phyloP scores from a whole-genome alignment of 2,797 vertebrate species.

The Parauchenoglanis punctatus region DNA sequence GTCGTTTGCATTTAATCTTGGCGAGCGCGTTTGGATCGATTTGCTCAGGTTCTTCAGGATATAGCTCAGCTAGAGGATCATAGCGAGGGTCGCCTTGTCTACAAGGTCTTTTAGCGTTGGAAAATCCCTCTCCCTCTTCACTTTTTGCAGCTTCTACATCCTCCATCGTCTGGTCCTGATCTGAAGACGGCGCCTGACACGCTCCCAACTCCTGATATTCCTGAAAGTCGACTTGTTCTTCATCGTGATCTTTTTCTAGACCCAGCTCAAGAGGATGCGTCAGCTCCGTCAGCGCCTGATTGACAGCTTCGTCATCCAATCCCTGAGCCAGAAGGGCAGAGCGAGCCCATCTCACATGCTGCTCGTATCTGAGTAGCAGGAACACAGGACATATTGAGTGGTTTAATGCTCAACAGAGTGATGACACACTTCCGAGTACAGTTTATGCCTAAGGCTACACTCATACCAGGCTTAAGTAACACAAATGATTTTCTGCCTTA shows the following conservation, averaged over 20 bases:
- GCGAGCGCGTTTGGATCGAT: slow-evolving; percentile 17
- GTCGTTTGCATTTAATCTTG: slow-evolving; percentile 48
- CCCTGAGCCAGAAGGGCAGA: slow-evolving; percentile 76
- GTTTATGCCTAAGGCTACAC: neutral
- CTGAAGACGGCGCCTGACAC: neutral
- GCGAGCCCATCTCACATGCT: slow-evolving; percentile 76
- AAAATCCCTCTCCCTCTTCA: neutral
- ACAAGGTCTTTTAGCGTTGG: slow-evolving; percentile 40
- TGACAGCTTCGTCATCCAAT: slow-evolving; percentile 68
- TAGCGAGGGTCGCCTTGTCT: slow-evolving; percentile 56
- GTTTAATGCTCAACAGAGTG: neutral
- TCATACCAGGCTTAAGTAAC: neutral
- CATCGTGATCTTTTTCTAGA: slow-evolving; percentile 12
- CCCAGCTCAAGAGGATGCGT: slow-evolving; percentile 69
- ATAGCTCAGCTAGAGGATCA: slow-evolving; percentile 48
- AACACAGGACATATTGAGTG: neutral
- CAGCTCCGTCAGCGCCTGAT: slow-evolving; percentile 69
- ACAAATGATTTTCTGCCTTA: neutral
- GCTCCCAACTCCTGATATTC: neutral
- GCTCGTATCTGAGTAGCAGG: slow-evolving; percentile 75
- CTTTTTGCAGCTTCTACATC: neutral
- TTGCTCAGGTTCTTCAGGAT: slow-evolving; percentile 37
- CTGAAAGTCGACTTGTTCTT: neutral
- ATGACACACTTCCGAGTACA: neutral
- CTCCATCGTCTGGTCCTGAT: slow-evolving; percentile 29